phyloP scores from a whole-genome alignment of 2,888 invertebrate genomes.

The Eudasyphora cyanicolor region DNA sequence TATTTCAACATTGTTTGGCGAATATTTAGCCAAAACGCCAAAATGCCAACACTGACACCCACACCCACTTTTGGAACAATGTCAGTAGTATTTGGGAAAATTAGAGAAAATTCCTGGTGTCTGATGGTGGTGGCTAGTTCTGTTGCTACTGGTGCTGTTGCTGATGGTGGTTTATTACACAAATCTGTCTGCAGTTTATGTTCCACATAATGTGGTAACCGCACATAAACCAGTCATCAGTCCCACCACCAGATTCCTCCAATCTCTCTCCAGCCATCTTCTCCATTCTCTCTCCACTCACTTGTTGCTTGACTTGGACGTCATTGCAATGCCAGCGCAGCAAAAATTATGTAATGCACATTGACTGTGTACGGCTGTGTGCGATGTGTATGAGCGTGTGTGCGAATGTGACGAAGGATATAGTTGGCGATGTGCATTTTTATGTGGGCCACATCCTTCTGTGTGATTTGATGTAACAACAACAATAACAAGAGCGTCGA shows the following conservation, averaged over 20 bases:
- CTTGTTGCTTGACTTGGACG: background rate
- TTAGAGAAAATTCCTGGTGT: background rate
- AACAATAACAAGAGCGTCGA: background rate
- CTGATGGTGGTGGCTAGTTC: too few relatives aligned
- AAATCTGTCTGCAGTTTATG: background rate
- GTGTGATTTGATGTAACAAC: background rate
- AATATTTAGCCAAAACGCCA: too few relatives aligned
- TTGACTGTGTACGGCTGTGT: background rate
- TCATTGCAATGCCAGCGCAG: too few relatives aligned
- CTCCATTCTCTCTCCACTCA: background rate
- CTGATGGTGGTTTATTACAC: slow-evolving; percentile 9
- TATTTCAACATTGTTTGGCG: background rate
- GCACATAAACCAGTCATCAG: background rate
- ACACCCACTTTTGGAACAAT: background rate
- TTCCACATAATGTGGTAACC: background rate
- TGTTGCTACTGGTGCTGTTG: too few relatives aligned
- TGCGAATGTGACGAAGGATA: too few relatives aligned
- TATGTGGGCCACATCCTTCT: slow-evolving; percentile 14
- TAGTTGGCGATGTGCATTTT: background rate
- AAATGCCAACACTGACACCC: too few relatives aligned
- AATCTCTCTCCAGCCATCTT: background rate
- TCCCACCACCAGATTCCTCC: background rate
- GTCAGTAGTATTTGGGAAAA: background rate
- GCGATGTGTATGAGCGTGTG: too few relatives aligned
- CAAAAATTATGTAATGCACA: background rate